Evolutionary conservation across 2,113 vertebrate species (phyloP).

Genomic region (Dicentrarchus labrax): DNA sequence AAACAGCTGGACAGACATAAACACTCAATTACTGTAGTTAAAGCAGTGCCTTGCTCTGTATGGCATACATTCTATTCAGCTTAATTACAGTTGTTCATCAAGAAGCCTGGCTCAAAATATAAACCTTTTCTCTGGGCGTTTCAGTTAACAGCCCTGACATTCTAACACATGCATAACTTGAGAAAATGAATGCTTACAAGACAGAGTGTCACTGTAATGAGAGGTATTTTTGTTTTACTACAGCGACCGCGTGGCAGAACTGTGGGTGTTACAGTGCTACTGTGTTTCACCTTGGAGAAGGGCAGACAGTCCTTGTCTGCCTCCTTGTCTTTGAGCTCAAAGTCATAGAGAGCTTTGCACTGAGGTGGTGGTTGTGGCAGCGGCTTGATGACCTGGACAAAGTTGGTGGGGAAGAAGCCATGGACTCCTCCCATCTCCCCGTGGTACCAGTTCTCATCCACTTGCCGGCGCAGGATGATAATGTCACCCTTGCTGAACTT

Average conservation of each 20-base stretch:
- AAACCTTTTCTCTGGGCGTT: constrained; percentile 55
- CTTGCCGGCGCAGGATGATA: constrained; percentile 96
- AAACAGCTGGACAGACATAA: constrained; percentile 54
- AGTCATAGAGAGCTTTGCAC: constrained; percentile 99
- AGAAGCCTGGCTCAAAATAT: constrained; percentile 42
- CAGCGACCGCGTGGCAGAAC: constrained; percentile 36
- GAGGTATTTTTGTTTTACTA: constrained; percentile 66
- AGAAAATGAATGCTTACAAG: constrained; percentile 65
- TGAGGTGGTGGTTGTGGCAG: constrained; percentile 98
- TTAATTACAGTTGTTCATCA: constrained; percentile 75
- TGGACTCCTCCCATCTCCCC: constrained; percentile 96
- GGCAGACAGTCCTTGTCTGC: constrained; percentile 99
- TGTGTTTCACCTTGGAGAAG: constrained; percentile 92
- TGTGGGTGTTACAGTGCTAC: background rate
- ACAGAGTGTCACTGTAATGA: constrained; percentile 63
- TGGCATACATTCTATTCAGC: constrained; percentile 30
- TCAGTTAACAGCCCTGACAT: constrained; percentile 37
- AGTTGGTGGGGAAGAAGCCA: constrained; percentile 98
- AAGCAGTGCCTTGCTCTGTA: constrained; percentile 4
- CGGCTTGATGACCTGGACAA: constrained; percentile 98
- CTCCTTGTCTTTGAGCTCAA: constrained; percentile 99
- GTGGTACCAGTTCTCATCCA: constrained; percentile 99
- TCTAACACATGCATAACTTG: constrained; percentile 39
- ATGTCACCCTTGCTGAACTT: constrained; percentile 98
- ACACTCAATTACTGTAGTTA: constrained; percentile 49